Evolutionary conservation across 2,888 invertebrate genomes (phyloP), one percentile per base, ranked within the genome.

Genomic region (Ophioninae sp.): DNA sequence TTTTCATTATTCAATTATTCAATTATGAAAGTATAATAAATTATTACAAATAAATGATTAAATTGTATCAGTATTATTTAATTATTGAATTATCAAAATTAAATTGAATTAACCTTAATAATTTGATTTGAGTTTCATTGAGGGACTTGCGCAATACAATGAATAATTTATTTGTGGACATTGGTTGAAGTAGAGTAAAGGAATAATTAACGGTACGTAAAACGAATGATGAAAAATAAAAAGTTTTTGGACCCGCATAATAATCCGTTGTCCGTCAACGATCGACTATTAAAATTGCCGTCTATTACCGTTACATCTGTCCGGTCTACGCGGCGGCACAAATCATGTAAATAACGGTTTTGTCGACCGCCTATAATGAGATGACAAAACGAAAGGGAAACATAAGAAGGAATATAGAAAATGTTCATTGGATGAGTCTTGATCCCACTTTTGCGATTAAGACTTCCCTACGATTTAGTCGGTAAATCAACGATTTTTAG

Each of bases 271-370:
- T 80, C 61, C 8, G 58, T 84, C 82, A 78, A 79, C 73, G 80
- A 69, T 78, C 65, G 63, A 65, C 65, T 79, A 68, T 75, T 63
- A 59, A 79, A 65, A 75, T 67, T 1, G 3, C 30, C 30, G 65
- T 61, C 61, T 30, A 23, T 82, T 82, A 85, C 84, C 82, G 85
- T 84, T 84, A 85, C 59, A 13, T 41, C 44, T 74, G 39, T 64
- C 64, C 20, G 51, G 68, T 78, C 74, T 59, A 30, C 75, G 65
- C 67, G 44, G 79, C 72, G 64, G 10, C 61, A 65, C 65, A 76
- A 79, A 85, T 85, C 84, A 85, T 84, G 85, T 84, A 84, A 85
- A 85, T 84, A 85, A 84, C 84, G 84, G 85, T 82, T 81, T 69
- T 56, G 22, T 73, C 61, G 65, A 73, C 65, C 82, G 65, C 72